A percentile compares a stretch with the other conserved stretches of the same genome.
These are phyloP conservation scores for Euplexia lucipara DNA, from an alignment of 2,888 invertebrate species.

Conservation along the genomic window DNA sequence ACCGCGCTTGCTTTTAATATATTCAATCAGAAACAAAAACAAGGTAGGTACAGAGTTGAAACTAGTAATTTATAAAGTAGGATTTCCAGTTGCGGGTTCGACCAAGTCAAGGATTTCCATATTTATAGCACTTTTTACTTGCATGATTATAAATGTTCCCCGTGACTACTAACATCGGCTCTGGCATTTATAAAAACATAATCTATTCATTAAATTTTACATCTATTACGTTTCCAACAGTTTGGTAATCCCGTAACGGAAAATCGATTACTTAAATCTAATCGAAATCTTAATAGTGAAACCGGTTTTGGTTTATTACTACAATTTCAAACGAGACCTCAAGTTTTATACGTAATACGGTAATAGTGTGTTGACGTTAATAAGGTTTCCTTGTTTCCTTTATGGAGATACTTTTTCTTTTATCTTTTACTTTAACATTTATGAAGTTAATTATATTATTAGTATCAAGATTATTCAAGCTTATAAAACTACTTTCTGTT, in stretches of 20 bases:
- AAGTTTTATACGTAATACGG: slow-evolving; percentile 31
- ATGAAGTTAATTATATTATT: background rate
- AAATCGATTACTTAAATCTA: slow-evolving; percentile 37
- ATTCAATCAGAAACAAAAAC: too few species aligned
- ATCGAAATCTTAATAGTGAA: slow-evolving; percentile 35
- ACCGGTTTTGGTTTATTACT: slow-evolving; percentile 45
- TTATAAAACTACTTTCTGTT: background rate
- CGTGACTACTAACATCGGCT: background rate
- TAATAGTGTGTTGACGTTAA: slow-evolving; percentile 21
- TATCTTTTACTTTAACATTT: background rate
- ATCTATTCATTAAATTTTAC: slow-evolving; percentile 20
- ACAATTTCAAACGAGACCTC: slow-evolving; percentile 17
- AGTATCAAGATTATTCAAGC: background rate
- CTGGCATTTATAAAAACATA: slow-evolving; percentile 15
- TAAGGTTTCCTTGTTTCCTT: slow-evolving; percentile 21
- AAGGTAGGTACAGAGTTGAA: background rate
- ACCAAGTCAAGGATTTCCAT: background rate
- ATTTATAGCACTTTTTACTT: background rate
- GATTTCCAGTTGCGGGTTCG: background rate
- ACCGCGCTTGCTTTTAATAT: too few species aligned
- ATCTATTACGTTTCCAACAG: slow-evolving; percentile 20
- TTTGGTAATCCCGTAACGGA: slow-evolving; percentile 35
- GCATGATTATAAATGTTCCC: background rate
- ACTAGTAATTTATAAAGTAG: background rate
- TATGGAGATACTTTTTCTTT: slow-evolving; percentile 2